phyloP scores from a whole-genome alignment of 2,113 vertebrate genomes.

The Ammospiza nelsoni region DNA sequence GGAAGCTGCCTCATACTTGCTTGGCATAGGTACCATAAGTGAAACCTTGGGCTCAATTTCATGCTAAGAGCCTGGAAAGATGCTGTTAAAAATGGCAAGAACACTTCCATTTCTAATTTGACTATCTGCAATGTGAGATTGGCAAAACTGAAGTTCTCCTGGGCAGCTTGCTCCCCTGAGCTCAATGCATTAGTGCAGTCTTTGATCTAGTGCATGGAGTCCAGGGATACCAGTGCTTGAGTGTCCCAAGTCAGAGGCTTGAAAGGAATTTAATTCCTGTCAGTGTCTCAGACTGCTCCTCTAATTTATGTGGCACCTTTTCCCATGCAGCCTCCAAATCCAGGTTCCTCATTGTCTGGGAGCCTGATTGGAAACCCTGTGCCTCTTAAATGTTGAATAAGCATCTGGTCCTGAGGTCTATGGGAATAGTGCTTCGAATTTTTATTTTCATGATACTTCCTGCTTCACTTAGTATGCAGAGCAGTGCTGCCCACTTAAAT shows the following conservation, averaged over 20 bases:
- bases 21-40: background rate
- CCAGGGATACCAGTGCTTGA: background rate
- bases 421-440: constrained; percentile 29
- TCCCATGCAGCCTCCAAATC: background rate
- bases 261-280: background rate
- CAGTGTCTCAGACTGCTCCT: background rate
- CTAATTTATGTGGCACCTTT: background rate
- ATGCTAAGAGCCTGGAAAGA: background rate
- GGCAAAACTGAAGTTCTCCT: background rate
- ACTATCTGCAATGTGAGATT: background rate
- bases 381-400: background rate
- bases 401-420: background rate
- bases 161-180: background rate
- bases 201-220: background rate
- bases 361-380: background rate
- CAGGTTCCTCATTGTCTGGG: background rate
- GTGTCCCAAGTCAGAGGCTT: background rate
- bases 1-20: background rate
- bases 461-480: constrained; percentile 48
- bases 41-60: background rate
- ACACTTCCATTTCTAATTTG: background rate
- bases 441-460: constrained; percentile 14
- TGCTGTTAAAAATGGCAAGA: background rate
- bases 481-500: constrained; percentile 51
- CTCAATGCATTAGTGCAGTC: background rate